These are phyloP conservation scores for Zophobas morio DNA, from an alignment of 1,140 invertebrate genomes.

Conservation along the genomic window DNA sequence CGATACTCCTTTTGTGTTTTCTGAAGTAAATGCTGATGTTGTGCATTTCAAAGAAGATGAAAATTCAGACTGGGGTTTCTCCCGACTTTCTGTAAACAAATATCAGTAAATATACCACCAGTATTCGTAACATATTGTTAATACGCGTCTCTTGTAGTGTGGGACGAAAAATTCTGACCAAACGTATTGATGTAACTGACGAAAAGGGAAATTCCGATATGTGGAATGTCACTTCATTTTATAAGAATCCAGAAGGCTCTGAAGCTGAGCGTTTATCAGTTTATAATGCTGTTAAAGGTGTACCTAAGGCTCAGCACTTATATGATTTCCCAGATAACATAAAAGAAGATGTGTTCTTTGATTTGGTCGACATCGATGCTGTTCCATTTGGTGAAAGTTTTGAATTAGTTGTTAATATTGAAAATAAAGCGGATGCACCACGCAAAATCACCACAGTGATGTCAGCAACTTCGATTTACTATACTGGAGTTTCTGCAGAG, in stretches of 20 bases:
- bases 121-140: too few relatives aligned
- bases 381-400: conserved; percentile 79
- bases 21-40: conserved; percentile 85
- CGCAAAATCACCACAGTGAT: conserved; percentile 76
- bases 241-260: conserved; percentile 80
- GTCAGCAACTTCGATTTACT: conserved; percentile 76
- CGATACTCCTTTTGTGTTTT: conserved; percentile 83
- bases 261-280: conserved; percentile 76
- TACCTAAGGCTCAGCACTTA: conserved; percentile 73
- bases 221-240: conserved; percentile 78
- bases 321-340: conserved; percentile 72
- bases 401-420: conserved; percentile 75
- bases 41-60: conserved; percentile 79
- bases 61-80: conserved; percentile 77
- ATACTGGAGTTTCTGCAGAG: conserved; percentile 79
- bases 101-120: conserved; percentile 72
- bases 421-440: conserved; percentile 77
- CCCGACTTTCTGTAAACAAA: conserved; percentile 74
- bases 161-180: conserved; percentile 82
- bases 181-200: conserved; percentile 74
- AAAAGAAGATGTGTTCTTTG: conserved; percentile 75
- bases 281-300: conserved; percentile 76
- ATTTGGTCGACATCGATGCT: conserved; percentile 78
- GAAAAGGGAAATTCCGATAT: conserved; percentile 77
- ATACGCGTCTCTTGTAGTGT: conserved; percentile 68